Percentiles rank a stretch among this genome's conserved stretches.
Evolutionary conservation across 2,888 invertebrate genomes (phyloP).

Genomic region (Tipula unca): DNA sequence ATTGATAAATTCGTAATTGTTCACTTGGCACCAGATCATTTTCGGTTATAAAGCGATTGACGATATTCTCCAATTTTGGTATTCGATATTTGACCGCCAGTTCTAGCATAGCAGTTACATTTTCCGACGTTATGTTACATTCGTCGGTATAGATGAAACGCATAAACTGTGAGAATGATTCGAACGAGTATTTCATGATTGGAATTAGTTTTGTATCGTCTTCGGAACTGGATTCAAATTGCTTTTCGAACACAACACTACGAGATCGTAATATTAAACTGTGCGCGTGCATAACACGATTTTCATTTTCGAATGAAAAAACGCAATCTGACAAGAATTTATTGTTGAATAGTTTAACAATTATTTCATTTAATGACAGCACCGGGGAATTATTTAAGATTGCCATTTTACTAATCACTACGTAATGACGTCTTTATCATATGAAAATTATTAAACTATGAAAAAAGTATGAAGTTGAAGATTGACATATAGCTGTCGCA

Average conservation of each 20-base stretch:
- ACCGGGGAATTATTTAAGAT: background rate
- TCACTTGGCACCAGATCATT: background rate
- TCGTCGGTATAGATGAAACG: background rate
- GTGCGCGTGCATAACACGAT: background rate
- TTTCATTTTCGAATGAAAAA: background rate
- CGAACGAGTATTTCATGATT: background rate
- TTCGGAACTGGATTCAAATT: background rate
- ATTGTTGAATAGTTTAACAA: background rate
- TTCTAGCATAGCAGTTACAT: background rate
- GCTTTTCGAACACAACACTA: background rate
- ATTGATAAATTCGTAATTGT: background rate
- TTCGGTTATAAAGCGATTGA: background rate
- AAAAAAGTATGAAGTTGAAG: too few relatives aligned
- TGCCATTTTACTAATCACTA: background rate
- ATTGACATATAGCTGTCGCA: too few relatives aligned
- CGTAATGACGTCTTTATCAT: background rate
- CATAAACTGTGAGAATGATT: background rate
- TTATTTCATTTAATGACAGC: background rate
- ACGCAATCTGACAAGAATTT: background rate
- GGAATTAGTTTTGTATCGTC: background rate
- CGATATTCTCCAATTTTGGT: background rate
- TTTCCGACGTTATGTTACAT: background rate
- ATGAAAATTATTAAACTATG: too few relatives aligned
- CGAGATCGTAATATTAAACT: background rate
- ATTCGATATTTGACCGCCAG: background rate